These are phyloP conservation scores for Sanderia malayensis DNA, from an alignment of 30 jellyfish, hydroid and myxozoan species.

Conservation along the genomic window DNA sequence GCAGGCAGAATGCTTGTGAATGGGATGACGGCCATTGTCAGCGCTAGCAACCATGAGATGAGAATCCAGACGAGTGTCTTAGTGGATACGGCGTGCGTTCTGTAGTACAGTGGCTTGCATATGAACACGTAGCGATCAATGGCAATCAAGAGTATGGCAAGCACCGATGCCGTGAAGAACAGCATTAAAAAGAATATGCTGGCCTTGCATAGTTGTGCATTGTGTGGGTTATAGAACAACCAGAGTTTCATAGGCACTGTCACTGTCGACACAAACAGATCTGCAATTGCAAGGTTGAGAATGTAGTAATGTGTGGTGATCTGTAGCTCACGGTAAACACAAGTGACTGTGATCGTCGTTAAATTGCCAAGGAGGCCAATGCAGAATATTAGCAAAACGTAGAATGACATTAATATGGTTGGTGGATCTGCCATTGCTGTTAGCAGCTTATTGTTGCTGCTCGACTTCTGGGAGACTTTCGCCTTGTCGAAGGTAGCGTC, in stretches of 20 bases:
- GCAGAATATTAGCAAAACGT: slow-evolving; percentile 1
- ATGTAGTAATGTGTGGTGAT: slow-evolving; percentile 39
- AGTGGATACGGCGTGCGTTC: slow-evolving; percentile 22
- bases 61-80: slow-evolving; percentile 7
- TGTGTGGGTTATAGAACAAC: background rate
- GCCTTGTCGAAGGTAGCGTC: no score
- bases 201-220: slow-evolving; percentile 18
- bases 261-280: slow-evolving; percentile 23
- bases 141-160: slow-evolving; percentile 40
- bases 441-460: no score
- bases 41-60: slow-evolving; percentile 28
- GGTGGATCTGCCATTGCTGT: background rate
- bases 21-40: slow-evolving; percentile 34
- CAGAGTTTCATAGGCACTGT: slow-evolving; percentile 22
- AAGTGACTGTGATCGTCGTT: slow-evolving; percentile 39
- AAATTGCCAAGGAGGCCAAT: slow-evolving; percentile 43
- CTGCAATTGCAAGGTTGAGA: slow-evolving; percentile 53
- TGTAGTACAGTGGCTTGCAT: slow-evolving; percentile 41
- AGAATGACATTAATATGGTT: background rate
- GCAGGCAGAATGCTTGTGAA: slow-evolving; percentile 3
- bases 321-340: slow-evolving; percentile 25
- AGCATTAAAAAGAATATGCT: slow-evolving; percentile 11
- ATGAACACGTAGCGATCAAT: slow-evolving; percentile 61
- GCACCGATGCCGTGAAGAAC: slow-evolving; percentile 46
- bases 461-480: no score